Percentiles rank a stretch among this genome's conserved stretches.
These are phyloP conservation scores for Porites divaricata DNA, from an alignment of 92 coral and sea anemone genomes.

Conservation along the genomic window DNA sequence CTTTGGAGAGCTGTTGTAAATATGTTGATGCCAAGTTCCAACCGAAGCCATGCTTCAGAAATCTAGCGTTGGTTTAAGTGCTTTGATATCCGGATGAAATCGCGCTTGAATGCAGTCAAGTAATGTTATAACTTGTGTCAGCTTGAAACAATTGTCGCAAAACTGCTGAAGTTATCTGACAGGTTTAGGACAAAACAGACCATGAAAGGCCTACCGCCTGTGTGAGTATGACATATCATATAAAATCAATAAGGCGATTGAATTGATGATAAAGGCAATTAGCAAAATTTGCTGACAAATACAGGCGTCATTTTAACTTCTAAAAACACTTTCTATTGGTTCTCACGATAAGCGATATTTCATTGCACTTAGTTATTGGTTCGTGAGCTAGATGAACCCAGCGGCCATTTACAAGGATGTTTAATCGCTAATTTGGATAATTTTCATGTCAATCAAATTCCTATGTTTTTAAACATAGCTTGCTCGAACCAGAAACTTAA, in stretches of 20 bases:
- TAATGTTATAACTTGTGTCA: slow-evolving; percentile 35
- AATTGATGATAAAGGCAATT: slow-evolving; percentile 99
- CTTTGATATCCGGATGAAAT: slow-evolving; percentile 2
- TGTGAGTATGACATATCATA: slow-evolving; percentile 91
- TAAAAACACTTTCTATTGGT: slow-evolving; percentile 66
- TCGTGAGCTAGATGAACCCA: slow-evolving; percentile 48
- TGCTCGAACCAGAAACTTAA: slow-evolving; percentile 38
- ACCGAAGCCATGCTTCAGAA: slow-evolving; percentile 46
- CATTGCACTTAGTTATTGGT: slow-evolving; percentile 63
- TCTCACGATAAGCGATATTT: slow-evolving; percentile 19
- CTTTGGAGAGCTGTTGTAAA: slow-evolving; percentile 89
- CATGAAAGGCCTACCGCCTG: slow-evolving; percentile 81
- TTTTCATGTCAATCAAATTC: slow-evolving; percentile 88
- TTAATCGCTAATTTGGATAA: slow-evolving; percentile 88
- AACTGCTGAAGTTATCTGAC: slow-evolving; percentile 64
- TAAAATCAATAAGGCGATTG: slow-evolving; percentile 99
- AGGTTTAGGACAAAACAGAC: slow-evolving; percentile 76
- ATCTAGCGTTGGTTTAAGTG: slow-evolving; percentile 5
- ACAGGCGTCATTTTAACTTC: slow-evolving; percentile 67
- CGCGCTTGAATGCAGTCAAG: slow-evolving; percentile 41
- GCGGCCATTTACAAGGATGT: slow-evolving; percentile 79
- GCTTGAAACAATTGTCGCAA: slow-evolving; percentile 52
- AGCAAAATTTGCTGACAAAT: slow-evolving; percentile 98
- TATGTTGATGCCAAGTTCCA: slow-evolving; percentile 97
- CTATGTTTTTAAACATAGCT: slow-evolving; percentile 52